Conservation (phyloP, 2,113 vertebrate genomes). For the Archocentrus centrarchus region DNA sequence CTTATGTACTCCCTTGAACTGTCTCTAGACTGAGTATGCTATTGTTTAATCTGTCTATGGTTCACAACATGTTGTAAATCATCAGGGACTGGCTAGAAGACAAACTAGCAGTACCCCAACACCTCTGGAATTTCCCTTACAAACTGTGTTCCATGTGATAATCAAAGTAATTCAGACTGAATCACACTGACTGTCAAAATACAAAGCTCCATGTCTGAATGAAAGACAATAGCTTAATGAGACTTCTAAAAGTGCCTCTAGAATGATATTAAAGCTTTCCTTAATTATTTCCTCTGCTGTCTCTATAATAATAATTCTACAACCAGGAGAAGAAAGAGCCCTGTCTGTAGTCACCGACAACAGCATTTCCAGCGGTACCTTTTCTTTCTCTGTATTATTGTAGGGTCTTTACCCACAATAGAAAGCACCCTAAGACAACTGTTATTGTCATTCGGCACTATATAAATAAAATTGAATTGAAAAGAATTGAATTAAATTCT, state of each 20-base stretch:
- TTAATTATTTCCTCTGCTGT: conserved; percentile 1
- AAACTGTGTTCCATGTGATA: not conserved
- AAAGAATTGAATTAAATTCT: too few species aligned
- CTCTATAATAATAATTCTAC: not conserved
- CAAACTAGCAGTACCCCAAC: not conserved
- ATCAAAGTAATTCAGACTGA: conserved; percentile 1
- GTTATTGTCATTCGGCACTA: too few species aligned
- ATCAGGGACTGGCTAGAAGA: not conserved
- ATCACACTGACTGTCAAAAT: not conserved
- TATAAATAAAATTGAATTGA: too few species aligned
- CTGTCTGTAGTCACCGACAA: too few species aligned
- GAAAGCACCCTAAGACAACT: too few species aligned
- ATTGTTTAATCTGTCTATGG: not conserved
- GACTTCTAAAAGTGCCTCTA: not conserved
- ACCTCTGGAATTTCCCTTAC: not conserved
- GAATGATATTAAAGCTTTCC: conserved; percentile 3
- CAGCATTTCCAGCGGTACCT: too few species aligned
- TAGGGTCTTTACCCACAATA: too few species aligned
- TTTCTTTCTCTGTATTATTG: too few species aligned
- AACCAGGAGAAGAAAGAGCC: not conserved
- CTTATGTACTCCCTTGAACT: not conserved
- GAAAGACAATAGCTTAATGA: not conserved
- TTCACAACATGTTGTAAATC: not conserved
- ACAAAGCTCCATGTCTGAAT: not conserved
- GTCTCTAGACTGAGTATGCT: not conserved